phyloP scores from a whole-genome alignment of 53 echinoderm and acorn worm genomes.

The Echinarachnius parma region DNA sequence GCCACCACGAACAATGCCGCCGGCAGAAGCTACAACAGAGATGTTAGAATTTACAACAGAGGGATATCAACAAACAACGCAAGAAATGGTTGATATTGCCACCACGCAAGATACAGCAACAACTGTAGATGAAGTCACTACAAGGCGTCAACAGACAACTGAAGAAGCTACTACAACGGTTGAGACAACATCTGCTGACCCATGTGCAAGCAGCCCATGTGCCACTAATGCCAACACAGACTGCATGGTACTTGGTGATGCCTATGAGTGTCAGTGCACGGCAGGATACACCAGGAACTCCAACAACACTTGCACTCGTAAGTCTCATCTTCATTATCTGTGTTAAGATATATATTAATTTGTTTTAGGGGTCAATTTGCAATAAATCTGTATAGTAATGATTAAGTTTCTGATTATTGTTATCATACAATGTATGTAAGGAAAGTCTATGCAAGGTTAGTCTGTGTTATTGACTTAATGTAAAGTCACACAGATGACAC shows the following conservation, averaged over 20 bases:
- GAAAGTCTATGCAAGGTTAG: too few species aligned
- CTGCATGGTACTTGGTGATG: not conserved
- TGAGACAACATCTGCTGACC: constrained; percentile 18
- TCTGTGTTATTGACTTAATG: too few species aligned
- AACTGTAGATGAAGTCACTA: not conserved
- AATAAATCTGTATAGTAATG: too few species aligned
- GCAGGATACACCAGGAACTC: constrained; percentile 21
- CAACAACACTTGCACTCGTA: constrained; percentile 21
- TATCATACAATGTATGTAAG: too few species aligned
- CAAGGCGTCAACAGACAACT: not conserved
- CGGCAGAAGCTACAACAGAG: too few species aligned
- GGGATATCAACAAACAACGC: not conserved
- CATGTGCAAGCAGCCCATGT: constrained; percentile 18
- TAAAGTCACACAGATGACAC: too few species aligned
- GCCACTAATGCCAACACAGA: constrained; percentile 15
- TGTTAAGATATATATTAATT: too few species aligned
- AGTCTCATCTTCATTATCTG: not conserved
- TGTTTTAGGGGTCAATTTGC: too few species aligned
- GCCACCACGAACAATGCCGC: too few species aligned
- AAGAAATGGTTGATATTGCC: not conserved
- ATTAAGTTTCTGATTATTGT: too few species aligned
- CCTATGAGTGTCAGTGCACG: constrained; percentile 15
- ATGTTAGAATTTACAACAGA: constrained; percentile 6
- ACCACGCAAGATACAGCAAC: constrained; percentile 6
- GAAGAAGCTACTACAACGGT: not conserved